Conservation (phyloP, 2,113 vertebrate species). For the Percopsis transmontana region DNA sequence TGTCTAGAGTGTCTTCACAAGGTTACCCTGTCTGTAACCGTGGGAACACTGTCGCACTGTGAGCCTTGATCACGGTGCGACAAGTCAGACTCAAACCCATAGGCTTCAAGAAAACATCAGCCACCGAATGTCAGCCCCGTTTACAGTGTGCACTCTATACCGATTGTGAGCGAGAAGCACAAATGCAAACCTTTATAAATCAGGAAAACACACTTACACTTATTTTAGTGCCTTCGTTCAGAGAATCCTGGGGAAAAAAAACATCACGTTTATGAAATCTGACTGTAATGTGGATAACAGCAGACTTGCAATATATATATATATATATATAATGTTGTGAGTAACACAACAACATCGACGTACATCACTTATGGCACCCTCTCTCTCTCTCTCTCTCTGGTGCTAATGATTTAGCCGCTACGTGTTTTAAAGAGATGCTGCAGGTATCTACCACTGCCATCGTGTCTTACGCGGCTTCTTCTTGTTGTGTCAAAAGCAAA, state of each 20-base stretch:
- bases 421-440: too few species aligned
- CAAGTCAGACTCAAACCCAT: neutral
- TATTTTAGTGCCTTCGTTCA: conserved; percentile 92
- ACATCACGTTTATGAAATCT: neutral
- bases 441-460: too few species aligned
- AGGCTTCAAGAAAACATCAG: neutral
- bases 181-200: neutral
- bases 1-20: neutral
- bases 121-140: neutral
- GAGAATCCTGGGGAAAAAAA: conserved; percentile 81
- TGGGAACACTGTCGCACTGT: neutral
- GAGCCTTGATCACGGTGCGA: neutral
- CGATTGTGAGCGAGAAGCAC: neutral
- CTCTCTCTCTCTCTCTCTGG: too few species aligned
- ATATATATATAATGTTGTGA: too few species aligned
- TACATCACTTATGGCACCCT: too few species aligned
- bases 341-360: too few species aligned
- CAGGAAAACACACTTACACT: conserved; percentile 85
- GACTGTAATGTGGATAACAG: too few species aligned
- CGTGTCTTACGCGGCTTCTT: too few species aligned
- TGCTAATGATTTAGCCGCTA: too few species aligned
- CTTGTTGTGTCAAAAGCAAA: too few species aligned
- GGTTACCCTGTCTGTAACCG: neutral
- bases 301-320: too few species aligned
- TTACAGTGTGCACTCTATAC: neutral